Base-by-base conservation (phyloP, 2,888 invertebrate species). In the Agonum fuliginosum region DNA sequence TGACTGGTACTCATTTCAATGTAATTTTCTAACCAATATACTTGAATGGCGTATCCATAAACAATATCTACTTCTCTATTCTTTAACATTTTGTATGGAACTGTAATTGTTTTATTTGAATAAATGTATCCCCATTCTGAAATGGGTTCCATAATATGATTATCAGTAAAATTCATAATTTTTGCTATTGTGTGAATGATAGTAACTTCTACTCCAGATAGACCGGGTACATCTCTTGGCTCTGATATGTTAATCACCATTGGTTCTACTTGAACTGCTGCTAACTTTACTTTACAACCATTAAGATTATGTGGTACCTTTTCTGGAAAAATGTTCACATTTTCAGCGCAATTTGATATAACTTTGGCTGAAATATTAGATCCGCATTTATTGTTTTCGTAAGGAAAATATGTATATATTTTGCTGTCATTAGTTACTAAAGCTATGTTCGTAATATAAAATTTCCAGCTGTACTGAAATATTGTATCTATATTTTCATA, bases 331-430 rank as follows among this genome's bases (percentile, higher is more conserved):
- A 67, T n/a, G 37, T 10, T 30, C 10, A 37, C 0, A 12, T 19
- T 41, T 12, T 20, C 48, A n/a, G 14, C 12, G 14, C 19, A 41
- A 22, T 17, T 14, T 54, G n/a, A 20, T 12, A 41, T 67, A 8
- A 67, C n/a, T 43, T 37, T 3, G 1, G 67, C 4, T 22, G 20
- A 20, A 12, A 41, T 67, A 22, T 24, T 24, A n/a, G 20, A 10
- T n/a, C 67, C 41, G 12, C 67, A 67, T 12, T 67, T 17, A 19
- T 2, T 41, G 12, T 67, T 22, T 17, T 65, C 17, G 14, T 67
- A 67, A 20, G 67, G 67, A 12, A 43, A 67, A 43, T 67, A 67
- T 17, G 41, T 41, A 22, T 22, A 67, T 19, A 67, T 22, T 10
- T 20, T 48, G 30, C 34, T 19, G 10, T 65, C 17, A n/a, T 34